Base-by-base conservation (phyloP, 2,797 vertebrate genomes). In the Melanotaenia pygmaea region DNA sequence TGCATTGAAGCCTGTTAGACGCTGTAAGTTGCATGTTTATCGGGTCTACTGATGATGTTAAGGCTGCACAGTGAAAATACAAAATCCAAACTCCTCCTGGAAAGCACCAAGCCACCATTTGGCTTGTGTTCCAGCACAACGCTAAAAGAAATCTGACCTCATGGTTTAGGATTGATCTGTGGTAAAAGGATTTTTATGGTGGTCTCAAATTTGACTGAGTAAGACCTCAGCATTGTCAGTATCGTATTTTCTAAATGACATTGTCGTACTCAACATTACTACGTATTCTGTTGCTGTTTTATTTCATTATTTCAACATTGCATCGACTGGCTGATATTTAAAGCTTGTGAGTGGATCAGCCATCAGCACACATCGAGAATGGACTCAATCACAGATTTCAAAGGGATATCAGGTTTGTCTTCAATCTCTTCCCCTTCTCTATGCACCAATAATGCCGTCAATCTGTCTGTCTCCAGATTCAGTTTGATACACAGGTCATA, bases 231-330 rank as follows among this genome's bases (percentile, higher is more conserved):
- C 30, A 20, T 59, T 18, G 65, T 84, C 82, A 79, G 87, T 83
- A 88, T 91, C 87, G 78, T 89, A 89, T 92, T 91, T 89, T 85
- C 79, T 72, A 64, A 79, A 86, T 88, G 82, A 88, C 85, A 85
- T 85, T 88, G 85, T 75, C 64, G 37, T 58, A 32, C 65, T 80
- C 83, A 45, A 11, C 53, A 26, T 84, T 87, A 80, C 78, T 79
- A 82, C 81, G 70, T 73, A 81, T 84, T 82, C 71, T 53, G 71
- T 57, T 72, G 79, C 70, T 3, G 12, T 67, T 86, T 83, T 69
- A 79, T 88, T 82, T 81, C 71, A 88, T 88, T 86, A 83, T 86
- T 89, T 88, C 64, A 3, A 79, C 76, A 16, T 22, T 2, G 4
- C 76, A 91, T 89, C 76, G 86, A 89, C 78, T 65, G 78, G 74